Evolutionary conservation across 2,113 vertebrate species (phyloP), one percentile per base, ranked within the genome.

Genomic region (Pangasianodon hypophthalmus): DNA sequence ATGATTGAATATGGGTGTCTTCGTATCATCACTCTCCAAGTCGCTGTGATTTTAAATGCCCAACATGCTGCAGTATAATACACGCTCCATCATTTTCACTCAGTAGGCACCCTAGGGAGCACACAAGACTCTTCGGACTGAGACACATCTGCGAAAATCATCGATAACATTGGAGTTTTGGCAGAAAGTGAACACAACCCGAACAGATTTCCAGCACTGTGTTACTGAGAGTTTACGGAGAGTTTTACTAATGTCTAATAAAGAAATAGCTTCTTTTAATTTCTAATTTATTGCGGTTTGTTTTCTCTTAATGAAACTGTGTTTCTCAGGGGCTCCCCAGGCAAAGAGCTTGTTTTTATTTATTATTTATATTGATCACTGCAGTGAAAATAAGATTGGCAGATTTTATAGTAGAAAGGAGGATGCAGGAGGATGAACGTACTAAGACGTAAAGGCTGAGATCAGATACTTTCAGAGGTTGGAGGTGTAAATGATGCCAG

Each of bases 71-170:
- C 29, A 32, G 50, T 69, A 29, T 86, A 50, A 86, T 64, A 52
- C 26, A 71, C 24, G 13, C 84, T 85, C 84, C 62, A 85, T 85
- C 84, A 69, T 48, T 86, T 86, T 86, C 84, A 86, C 64, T 86
- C 84, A 71, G 84, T 86, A 32, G 84, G 46, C 84, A 21, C 84
- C 29, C 29, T n/a, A 52, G 84, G 64, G 84, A 86, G 41, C 16
- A 86, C 44, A 4, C 44, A 8, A 32, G 62, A 50, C 84, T 67
- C 60, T 32, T 86, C n/a, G 18, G 84, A 50, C 84, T n/a, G 26
- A 32, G 46, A 85, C 84, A 69, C 84, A 86, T 86, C 84, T 86
- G 84, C 29, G 46, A 69, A 71, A 86, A 52, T 50, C 24, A 52
- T 86, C 4, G 50, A 82, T 54, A 69, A 86, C 44, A 0, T 10